phyloP scores from a whole-genome alignment of 2,797 vertebrate species.

The Ptychadena robeensis region DNA sequence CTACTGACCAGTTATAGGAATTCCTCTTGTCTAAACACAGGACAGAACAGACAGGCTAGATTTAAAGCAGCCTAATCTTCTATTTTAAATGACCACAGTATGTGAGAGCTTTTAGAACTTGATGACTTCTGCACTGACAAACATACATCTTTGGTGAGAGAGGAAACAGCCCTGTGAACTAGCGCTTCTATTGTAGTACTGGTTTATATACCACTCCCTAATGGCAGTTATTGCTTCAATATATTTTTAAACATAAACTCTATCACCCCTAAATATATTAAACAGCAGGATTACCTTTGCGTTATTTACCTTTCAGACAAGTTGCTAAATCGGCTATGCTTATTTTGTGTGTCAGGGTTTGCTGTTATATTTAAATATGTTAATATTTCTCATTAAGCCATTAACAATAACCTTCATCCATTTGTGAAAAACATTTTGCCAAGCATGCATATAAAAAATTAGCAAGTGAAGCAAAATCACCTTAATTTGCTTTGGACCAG shows the following conservation, averaged over 20 bases:
- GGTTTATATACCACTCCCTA: neutral
- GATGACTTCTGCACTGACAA: too few relatives aligned
- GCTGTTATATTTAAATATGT: constrained; percentile 83
- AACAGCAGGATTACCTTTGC: constrained; percentile 22
- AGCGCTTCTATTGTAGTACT: neutral
- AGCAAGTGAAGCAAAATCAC: constrained; percentile 96
- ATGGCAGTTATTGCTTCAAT: neutral
- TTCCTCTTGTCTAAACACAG: too few relatives aligned
- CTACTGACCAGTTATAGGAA: too few relatives aligned
- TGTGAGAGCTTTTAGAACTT: too few relatives aligned
- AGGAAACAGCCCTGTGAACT: too few relatives aligned
- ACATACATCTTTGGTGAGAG: too few relatives aligned
- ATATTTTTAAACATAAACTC: neutral
- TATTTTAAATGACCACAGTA: too few relatives aligned
- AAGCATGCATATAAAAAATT: constrained; percentile 96
- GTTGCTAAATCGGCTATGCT: constrained; percentile 66
- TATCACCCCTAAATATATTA: neutral
- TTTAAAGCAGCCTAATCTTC: too few relatives aligned
- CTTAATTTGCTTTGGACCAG: constrained; percentile 97
- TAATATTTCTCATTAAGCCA: constrained; percentile 88
- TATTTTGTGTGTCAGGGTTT: constrained; percentile 73
- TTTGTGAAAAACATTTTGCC: constrained; percentile 92
- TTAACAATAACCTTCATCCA: constrained; percentile 87
- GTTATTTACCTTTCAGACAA: constrained; percentile 64
- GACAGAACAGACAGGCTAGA: too few relatives aligned